Conservation (phyloP, 2,113 vertebrate species). For the Solea senegalensis region DNA sequence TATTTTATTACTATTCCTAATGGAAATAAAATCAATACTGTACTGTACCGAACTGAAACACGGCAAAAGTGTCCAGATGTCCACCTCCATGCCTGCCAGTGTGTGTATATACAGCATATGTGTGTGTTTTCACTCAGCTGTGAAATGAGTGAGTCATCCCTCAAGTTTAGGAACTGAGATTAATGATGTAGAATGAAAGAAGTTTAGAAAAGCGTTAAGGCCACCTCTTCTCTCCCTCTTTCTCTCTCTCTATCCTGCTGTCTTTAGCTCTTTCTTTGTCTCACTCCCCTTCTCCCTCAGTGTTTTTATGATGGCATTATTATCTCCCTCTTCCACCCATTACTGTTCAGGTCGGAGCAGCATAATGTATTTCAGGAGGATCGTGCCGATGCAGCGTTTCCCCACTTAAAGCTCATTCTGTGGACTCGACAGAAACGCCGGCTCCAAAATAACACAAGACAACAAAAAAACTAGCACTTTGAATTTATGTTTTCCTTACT, state of each 20-base stretch:
- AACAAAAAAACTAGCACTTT: constrained; percentile 22
- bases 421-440: constrained; percentile 68
- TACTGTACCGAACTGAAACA: no score
- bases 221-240: constrained; percentile 42
- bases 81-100: constrained; percentile 38
- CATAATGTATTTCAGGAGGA: constrained; percentile 72
- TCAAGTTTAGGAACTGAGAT: constrained; percentile 65
- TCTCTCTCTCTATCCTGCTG: constrained; percentile 30
- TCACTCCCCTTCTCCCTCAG: constrained; percentile 29
- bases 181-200: constrained; percentile 74
- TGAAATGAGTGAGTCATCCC: constrained; percentile 72
- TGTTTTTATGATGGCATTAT: constrained; percentile 73
- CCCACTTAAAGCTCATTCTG: constrained; percentile 60
- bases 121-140: constrained; percentile 61
- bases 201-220: constrained; percentile 74
- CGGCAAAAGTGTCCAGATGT: constrained; percentile 42
- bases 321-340: constrained; percentile 69
- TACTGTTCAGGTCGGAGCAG: constrained; percentile 71
- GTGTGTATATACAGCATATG: constrained; percentile 10
- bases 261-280: constrained; percentile 29
- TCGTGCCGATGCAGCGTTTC: constrained; percentile 72
- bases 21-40: no score
- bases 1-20: no score
- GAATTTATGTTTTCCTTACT: no score
- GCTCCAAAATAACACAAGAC: constrained; percentile 40